phyloP scores from a whole-genome alignment of 2,113 vertebrate genomes.

The Microtus pennsylvanicus region DNA sequence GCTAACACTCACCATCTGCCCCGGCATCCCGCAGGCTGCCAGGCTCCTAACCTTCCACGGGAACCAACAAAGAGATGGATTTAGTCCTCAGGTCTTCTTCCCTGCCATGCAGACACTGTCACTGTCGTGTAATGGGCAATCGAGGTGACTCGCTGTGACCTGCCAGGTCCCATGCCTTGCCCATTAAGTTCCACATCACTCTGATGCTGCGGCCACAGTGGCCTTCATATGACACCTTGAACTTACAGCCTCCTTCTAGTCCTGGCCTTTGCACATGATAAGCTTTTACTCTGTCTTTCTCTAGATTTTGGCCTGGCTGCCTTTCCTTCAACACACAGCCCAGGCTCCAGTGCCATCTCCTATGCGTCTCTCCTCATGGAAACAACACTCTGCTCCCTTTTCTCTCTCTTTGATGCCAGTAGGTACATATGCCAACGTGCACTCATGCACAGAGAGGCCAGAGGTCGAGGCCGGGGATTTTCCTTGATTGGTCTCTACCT shows the following conservation, averaged over 20 bases:
- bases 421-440: no score
- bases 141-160: background rate
- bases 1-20: background rate
- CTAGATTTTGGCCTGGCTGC: background rate
- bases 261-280: background rate
- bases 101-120: background rate
- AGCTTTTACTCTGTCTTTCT: background rate
- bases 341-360: background rate
- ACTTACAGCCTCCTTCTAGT: background rate
- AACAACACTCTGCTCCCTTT: background rate
- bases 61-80: background rate
- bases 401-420: background rate
- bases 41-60: background rate
- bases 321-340: background rate
- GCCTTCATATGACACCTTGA: background rate
- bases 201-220: accelerated
- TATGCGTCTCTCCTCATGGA: accelerated
- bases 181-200: background rate
- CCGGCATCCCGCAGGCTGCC: background rate
- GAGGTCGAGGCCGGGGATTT: background rate
- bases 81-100: background rate
- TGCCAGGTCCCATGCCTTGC: background rate
- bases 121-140: background rate
- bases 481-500: background rate
- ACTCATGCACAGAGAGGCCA: no score